These are phyloP conservation scores for Pseudonaja textilis DNA, from an alignment of 2,113 vertebrate genomes.

Conservation along the genomic window DNA sequence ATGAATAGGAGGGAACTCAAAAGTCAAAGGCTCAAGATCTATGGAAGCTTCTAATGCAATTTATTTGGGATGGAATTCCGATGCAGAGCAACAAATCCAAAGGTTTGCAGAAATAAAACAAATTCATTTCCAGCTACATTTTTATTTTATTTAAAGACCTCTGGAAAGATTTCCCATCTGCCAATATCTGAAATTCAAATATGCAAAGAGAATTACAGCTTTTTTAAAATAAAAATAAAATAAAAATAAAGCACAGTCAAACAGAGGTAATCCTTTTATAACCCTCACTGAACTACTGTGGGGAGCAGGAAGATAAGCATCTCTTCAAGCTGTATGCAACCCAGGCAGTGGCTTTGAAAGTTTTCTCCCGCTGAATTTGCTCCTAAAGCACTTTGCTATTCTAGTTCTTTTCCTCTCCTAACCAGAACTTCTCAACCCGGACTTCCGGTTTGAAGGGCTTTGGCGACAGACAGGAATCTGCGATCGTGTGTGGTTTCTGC, in stretches of 20 bases:
- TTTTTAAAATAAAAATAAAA: no score
- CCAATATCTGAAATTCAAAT: background rate
- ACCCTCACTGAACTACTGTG: background rate
- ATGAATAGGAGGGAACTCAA: background rate
- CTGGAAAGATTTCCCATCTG: background rate
- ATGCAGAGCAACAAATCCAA: background rate
- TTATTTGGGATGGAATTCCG: background rate
- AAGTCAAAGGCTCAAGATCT: background rate
- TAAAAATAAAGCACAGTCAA: background rate
- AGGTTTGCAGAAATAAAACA: background rate
- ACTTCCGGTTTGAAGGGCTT: no score
- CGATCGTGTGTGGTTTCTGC: no score
- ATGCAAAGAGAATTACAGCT: conserved; percentile 2
- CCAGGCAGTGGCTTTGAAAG: conserved; percentile 20
- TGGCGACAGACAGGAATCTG: no score
- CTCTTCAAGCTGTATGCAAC: conserved; percentile 5
- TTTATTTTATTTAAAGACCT: background rate
- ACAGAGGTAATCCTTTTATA: background rate
- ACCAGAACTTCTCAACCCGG: background rate
- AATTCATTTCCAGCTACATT: background rate
- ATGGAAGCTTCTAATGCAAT: background rate
- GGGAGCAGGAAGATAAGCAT: background rate
- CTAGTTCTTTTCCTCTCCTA: background rate
- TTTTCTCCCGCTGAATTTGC: conserved; percentile 15
- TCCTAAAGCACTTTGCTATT: conserved; percentile 4